Evolutionary conservation across 2,113 vertebrate species (phyloP).

Genomic region (Misgurnus mizolepis): DNA sequence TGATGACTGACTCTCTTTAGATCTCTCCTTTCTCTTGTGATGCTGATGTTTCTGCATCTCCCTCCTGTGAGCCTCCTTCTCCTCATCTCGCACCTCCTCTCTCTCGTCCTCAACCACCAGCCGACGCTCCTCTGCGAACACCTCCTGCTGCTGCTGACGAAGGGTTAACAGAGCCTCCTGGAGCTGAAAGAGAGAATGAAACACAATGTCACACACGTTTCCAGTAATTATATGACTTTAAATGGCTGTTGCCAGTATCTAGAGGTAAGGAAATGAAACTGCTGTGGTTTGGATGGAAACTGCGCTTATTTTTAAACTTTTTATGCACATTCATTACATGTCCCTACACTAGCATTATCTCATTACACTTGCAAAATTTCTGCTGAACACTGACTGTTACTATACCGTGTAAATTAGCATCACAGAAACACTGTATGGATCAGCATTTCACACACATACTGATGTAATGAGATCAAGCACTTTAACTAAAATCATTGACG

Average conservation of each 20-base stretch:
- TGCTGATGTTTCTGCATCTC: constrained; percentile 82
- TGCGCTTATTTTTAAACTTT: too few species aligned
- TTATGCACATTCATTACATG: too few species aligned
- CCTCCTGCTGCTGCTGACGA: constrained; percentile 87
- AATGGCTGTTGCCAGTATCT: too few species aligned
- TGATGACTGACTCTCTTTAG: constrained; percentile 82
- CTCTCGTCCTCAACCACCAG: constrained; percentile 77
- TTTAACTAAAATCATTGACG: neutral
- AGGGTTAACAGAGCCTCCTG: constrained; percentile 89
- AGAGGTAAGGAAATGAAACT: too few species aligned
- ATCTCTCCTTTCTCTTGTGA: constrained; percentile 83
- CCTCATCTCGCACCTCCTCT: constrained; percentile 64
- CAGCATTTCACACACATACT: neutral
- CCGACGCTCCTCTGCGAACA: constrained; percentile 84
- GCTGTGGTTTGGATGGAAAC: too few species aligned
- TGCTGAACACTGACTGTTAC: too few species aligned
- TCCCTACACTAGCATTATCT: too few species aligned
- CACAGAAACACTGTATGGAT: neutral
- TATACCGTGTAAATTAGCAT: neutral
- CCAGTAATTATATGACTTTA: too few species aligned
- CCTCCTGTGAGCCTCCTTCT: constrained; percentile 79
- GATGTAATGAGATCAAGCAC: neutral
- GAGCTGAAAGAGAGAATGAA: constrained; percentile 73
- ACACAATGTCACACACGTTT: too few species aligned
- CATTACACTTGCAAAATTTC: too few species aligned